Evolutionary conservation across 2,888 invertebrate species (phyloP), one percentile per base, ranked within the genome.

Genomic region (Cistogaster globosa): DNA sequence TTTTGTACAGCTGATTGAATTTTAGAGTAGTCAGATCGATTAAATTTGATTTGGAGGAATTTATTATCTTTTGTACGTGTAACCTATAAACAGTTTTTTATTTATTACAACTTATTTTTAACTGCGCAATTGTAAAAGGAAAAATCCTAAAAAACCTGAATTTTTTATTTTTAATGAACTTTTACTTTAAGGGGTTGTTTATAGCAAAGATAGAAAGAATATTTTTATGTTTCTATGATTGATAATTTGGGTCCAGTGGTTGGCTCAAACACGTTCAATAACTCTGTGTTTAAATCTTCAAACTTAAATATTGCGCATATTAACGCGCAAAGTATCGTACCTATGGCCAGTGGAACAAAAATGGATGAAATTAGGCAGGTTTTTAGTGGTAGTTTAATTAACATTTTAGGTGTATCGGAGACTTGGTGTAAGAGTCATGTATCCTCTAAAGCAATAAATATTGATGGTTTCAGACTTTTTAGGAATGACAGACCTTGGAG

Each of bases 241-340:
- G 58, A 58, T 26, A 58, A 58, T 58, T 58, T 58, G 32, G 58
- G 32, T 16, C 58, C 26, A 16, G 11, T 58, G 26, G 32, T 58
- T 32, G 32, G 32, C 16, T 12, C 14, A 16, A 58, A 58, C 14
- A 58, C 26, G 26, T 58, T 58, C 14, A 32, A 32, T 11, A 32
- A 26, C 26, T 32, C 58, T 12, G 5, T 58, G 12, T 32, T 58
- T 58, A 11, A 32, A 16, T 26, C 26, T 16, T 58, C 32, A 5
- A 11, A 11, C 12, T 58, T 58, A 58, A 58, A 58, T 26, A 14
- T 58, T 6, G 26, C 58, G 12, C 65, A 65, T 20, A 45, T 65
- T 14, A 65, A 65, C 45, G 42, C 65, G 5, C 65, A 65, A 22
- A 65, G 65, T 65, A 18, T 65, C 2, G 45, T 65, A 12, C 48